A percentile compares a stretch with the other conserved stretches of the same genome.
phyloP scores from a whole-genome alignment of 1,140 invertebrate species.

The Drosophila fuyamai region DNA sequence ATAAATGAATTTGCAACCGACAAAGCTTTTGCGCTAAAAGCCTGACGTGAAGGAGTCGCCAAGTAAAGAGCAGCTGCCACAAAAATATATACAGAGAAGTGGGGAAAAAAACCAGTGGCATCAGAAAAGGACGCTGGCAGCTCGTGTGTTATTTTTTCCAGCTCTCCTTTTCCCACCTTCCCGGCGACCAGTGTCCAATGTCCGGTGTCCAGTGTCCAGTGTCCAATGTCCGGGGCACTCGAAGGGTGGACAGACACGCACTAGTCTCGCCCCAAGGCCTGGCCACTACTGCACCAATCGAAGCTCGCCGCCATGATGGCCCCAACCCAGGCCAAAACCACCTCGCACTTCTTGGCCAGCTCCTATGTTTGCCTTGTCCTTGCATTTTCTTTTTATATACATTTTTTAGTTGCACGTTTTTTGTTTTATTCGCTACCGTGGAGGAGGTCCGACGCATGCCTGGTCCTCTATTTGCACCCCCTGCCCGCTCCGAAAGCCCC shows the following conservation, averaged over 20 bases:
- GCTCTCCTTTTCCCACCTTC: constrained; percentile 34
- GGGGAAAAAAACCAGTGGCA: constrained; percentile 20
- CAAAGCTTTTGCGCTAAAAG: constrained; percentile 59
- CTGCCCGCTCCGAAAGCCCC: constrained; percentile 16
- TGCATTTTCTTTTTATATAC: constrained; percentile 79
- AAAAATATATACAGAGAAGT: constrained; percentile 26
- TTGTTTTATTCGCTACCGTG: constrained; percentile 50
- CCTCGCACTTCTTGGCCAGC: constrained; percentile 29
- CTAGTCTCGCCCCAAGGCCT: constrained; percentile 61
- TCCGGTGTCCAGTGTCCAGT: background rate
- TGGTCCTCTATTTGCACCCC: constrained; percentile 27
- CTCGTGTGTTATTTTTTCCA: constrained; percentile 28
- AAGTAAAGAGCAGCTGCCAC: constrained; percentile 34
- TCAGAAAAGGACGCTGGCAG: constrained; percentile 36
- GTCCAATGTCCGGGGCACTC: constrained; percentile 21
- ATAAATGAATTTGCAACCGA: constrained; percentile 71
- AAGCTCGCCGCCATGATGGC: constrained; percentile 67
- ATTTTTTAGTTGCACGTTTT: constrained; percentile 69
- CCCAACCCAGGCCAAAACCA: constrained; percentile 5
- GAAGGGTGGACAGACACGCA: constrained; percentile 62
- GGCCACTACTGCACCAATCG: constrained; percentile 66
- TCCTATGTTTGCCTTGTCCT: constrained; percentile 71
- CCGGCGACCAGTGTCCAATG: background rate
- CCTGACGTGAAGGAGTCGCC: constrained; percentile 28
- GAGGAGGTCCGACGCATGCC: constrained; percentile 65